Base-by-base conservation (phyloP, 2,888 invertebrate species). In the Morpho helenor region DNA sequence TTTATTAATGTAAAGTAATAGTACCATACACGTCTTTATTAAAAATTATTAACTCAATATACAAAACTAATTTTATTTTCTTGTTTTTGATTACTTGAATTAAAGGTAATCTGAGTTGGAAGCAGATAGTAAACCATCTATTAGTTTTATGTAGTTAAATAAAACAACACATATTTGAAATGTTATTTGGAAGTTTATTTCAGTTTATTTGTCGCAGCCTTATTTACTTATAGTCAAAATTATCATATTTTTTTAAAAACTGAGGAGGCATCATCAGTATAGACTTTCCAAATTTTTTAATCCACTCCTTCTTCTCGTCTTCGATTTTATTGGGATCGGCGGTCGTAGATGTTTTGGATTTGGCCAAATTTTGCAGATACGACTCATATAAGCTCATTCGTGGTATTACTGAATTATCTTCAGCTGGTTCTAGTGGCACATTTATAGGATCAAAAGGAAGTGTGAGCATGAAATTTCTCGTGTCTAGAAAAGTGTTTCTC, bases 371-470 rank as follows among this genome's bases (percentile, higher is more conserved):
- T 59, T 83, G 80, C 2, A 90, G 66, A 62, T 90, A 90, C 0
- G 89, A 84, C 60, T 90, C 89, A 47, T 90, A 90, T 0, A 89
- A 73, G 59, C 89, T 88, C 71, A 89, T 79, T 42, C 84, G 70
- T n/a, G 88, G 86, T 53, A 88, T 69, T 1, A 89, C 86, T 0
- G 84, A 83, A 56, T 88, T 88, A 7, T 85, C 82, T 60, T 80
- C 87, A 0, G 82, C 79, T 0, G 89, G 89, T 64, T 87, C 84
- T 16, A 90, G 57, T 1, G 89, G 89, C 0, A 90, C 76, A 16
- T 88, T 87, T 0, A 89, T 76, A 0, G 87, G 84, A 3, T 82
- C 87, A 43, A 81, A 89, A 0, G 89, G 89, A n/a, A 89, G 60
- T 0, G 87, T 86, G 0, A 87, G 60, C 74, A 87, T 75, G 45